Evolutionary conservation across 2,797 vertebrate species (phyloP).

Genomic region (Steatocranus sp.): DNA sequence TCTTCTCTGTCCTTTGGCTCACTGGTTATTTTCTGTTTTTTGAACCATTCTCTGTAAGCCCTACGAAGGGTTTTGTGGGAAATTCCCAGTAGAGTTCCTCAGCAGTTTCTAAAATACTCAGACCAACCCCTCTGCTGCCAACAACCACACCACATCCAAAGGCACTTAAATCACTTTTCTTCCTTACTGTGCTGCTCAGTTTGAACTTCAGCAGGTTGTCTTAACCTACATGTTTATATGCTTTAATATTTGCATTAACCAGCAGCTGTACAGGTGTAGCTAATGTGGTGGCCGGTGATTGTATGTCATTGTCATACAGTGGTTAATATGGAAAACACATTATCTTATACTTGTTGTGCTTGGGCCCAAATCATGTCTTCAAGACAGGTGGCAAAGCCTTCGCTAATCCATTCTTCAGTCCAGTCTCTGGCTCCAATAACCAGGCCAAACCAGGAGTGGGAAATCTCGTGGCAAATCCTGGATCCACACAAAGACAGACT

Average conservation of each 20-base stretch:
- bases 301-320: background rate
- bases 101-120: background rate
- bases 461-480: slow-evolving; percentile 93
- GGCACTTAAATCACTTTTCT: background rate
- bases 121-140: background rate
- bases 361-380: slow-evolving; percentile 90
- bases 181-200: background rate
- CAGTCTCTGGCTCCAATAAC: slow-evolving; percentile 92
- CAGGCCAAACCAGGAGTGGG: slow-evolving; percentile 96
- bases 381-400: slow-evolving; percentile 94
- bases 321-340: background rate
- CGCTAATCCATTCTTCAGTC: slow-evolving; percentile 98
- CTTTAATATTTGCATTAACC: background rate
- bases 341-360: slow-evolving; percentile 81
- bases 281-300: background rate
- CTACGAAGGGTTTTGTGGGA: background rate
- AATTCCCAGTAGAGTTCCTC: background rate
- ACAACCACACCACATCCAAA: background rate
- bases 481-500: slow-evolving; percentile 82
- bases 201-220: background rate
- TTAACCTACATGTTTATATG: background rate
- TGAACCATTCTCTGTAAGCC: background rate
- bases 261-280: background rate
- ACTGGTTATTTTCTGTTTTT: background rate
- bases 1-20: background rate